Evolutionary conservation across 2,888 invertebrate species (phyloP).

Genomic region (Acanthosepion pharaonis): DNA sequence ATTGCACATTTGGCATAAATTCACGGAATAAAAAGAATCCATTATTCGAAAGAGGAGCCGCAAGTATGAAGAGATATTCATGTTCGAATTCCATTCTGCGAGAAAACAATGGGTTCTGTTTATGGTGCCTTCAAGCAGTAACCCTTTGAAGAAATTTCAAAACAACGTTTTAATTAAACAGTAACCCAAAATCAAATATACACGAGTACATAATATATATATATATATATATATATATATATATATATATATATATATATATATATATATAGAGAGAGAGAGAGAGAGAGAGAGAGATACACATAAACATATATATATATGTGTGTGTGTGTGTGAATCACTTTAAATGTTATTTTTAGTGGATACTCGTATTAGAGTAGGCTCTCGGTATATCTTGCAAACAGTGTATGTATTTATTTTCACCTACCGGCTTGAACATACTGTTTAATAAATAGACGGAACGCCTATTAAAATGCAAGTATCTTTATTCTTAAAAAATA

Average conservation of each 20-base stretch:
- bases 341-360: too few species aligned
- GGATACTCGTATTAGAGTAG: too few species aligned
- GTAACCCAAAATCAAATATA: too few species aligned
- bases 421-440: too few species aligned
- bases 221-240: conserved; percentile 33
- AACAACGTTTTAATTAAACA: background rate
- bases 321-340: too few species aligned
- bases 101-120: background rate
- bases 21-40: background rate
- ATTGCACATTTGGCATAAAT: background rate
- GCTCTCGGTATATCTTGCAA: too few species aligned
- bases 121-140: background rate
- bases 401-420: too few species aligned
- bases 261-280: background rate
- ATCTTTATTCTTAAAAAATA: too few species aligned
- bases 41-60: background rate
- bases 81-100: background rate
- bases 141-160: background rate
- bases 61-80: background rate
- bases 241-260: background rate
- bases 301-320: too few species aligned
- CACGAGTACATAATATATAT: background rate
- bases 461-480: too few species aligned
- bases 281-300: too few species aligned
- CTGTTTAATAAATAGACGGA: too few species aligned